Base-by-base conservation (phyloP, 2,113 vertebrate species). In the Stercorarius parasiticus region DNA sequence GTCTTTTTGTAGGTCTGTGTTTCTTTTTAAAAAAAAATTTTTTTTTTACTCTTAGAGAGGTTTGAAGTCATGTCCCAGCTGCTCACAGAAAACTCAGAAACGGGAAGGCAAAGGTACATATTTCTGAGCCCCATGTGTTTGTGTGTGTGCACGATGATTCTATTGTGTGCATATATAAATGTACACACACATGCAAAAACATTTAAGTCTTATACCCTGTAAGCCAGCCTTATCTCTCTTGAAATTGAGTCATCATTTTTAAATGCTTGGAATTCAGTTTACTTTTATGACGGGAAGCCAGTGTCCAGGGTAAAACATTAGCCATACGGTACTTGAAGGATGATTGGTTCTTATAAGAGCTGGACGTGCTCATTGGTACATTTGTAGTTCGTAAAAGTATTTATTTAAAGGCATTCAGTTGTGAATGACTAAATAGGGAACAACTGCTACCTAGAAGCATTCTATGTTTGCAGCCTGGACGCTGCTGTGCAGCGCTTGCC, bases 391-490 rank as follows among this genome's bases (percentile, higher is more conserved):
- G 0, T 78, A 11, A 14, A 92, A 89, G 56, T 76, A 36, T 78
- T 88, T 96, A 25, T 85, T 93, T 81, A 84, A 87, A 93, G 55
- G n/a, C 29, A 8, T 34, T 45, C 40, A 59, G 71, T 66, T 95
- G 64, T 64, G 45, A 90, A 76, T 85, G 30, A 65, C 59, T 79
- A 79, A 86, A 76, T 23, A 83, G 62, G 56, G 87, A 96, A 29
- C 61, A 73, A 83, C 58, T 94, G 73, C 89, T 93, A 86, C 87
- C 73, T 89, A 19, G 26, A 64, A 56, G 67, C 52, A 64, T 76
- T 95, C 86, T 82, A 15, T 88, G 88, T 69, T 87, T 90, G 74
- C 40, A 95, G 90, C 56, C 74, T 93, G 94, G 78, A 45, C 38
- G 5, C 82, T 84, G 72, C 64, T 26, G 52, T 89, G 56, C 64